phyloP scores from a whole-genome alignment of 92 coral and sea anemone genomes.

The Montipora capitata region DNA sequence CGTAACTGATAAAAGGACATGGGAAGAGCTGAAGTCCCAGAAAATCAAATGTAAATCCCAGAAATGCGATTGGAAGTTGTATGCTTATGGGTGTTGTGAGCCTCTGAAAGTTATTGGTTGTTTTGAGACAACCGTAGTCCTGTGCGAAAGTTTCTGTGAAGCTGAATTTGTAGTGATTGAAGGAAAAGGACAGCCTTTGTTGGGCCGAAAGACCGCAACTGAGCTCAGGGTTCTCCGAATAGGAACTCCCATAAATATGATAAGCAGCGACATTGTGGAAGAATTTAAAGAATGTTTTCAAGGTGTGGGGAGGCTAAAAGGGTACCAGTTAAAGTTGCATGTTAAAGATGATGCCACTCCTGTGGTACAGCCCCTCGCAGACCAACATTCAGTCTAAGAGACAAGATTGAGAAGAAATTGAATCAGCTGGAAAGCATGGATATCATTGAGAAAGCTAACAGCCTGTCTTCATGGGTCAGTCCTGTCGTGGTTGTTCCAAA shows the following conservation, averaged over 20 bases:
- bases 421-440: conserved; percentile 35
- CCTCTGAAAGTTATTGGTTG: conserved; percentile 35
- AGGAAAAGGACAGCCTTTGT: neutral
- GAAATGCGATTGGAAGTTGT: conserved; percentile 17
- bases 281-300: neutral
- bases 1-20: neutral
- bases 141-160: neutral
- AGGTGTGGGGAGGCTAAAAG: too few species aligned
- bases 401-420: conserved; percentile 12
- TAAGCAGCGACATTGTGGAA: neutral
- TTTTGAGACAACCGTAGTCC: conserved; percentile 19
- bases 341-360: neutral
- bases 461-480: neutral
- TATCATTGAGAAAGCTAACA: conserved; percentile 23
- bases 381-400: neutral
- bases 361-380: neutral
- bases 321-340: too few species aligned
- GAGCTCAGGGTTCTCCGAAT: neutral
- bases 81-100: conserved; percentile 10
- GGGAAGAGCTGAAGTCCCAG: neutral
- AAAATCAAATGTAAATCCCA: conserved; percentile 17
- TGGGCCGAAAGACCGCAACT: neutral
- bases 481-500: too few species aligned
- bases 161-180: neutral
- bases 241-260: neutral